Evolutionary conservation across 2,113 vertebrate genomes (phyloP).

Genomic region (cattle (Bos taurus)): ARS-UCD2.0 NC_037349.1:4000001-4000500

Average conservation of each 20-base stretch:
- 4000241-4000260: background rate
- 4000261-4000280: background rate
- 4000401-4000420: background rate
- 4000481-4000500: background rate
- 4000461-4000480: background rate
- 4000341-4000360: background rate
- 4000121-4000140: background rate
- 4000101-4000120: slow-evolving; percentile 30
- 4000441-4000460: background rate
- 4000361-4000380: background rate
- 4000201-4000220: background rate
- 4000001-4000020: slow-evolving; percentile 8
- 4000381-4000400: background rate
- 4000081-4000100: background rate
- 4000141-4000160: background rate
- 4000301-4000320: background rate
- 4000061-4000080: background rate
- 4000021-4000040: slow-evolving; percentile 37
- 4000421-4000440: background rate
- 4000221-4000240: background rate
- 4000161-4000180: background rate
- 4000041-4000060: slow-evolving; percentile 10
- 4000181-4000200: background rate
- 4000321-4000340: background rate
- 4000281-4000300: background rate